Evolutionary conservation across 1,140 invertebrate species (phyloP).

Genomic region (Anoplolepis gracilipes): DNA sequence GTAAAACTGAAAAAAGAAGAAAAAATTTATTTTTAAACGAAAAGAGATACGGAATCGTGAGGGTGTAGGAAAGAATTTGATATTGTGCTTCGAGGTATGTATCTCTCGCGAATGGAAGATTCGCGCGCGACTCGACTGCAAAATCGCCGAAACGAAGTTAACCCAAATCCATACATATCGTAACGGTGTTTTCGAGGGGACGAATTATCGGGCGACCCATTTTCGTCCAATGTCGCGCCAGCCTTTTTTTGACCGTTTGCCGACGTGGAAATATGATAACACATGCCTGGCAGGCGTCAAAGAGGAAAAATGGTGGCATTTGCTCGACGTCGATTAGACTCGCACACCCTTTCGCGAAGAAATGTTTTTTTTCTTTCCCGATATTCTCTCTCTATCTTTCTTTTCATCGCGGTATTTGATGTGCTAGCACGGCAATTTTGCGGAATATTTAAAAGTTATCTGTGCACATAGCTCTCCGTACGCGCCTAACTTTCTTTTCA

Average conservation of each 20-base stretch:
- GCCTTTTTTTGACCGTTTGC: constrained; percentile 34
- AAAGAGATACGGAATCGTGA: not conserved
- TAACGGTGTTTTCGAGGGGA: constrained; percentile 52
- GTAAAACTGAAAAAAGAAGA: not conserved
- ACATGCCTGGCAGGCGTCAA: constrained; percentile 21
- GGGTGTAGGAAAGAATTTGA: not conserved
- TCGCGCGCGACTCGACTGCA: not conserved
- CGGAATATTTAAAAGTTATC: constrained; percentile 49
- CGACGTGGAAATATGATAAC: constrained; percentile 59
- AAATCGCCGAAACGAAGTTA: constrained; percentile 42
- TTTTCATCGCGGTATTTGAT: not conserved
- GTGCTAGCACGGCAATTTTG: not conserved
- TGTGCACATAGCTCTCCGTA: not conserved
- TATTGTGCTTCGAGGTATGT: not conserved
- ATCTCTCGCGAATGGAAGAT: not conserved
- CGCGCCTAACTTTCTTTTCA: constrained; percentile 34
- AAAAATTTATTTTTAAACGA: not conserved
- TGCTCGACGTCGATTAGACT: constrained; percentile 45
- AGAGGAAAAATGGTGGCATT: constrained; percentile 45
- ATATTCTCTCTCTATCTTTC: not conserved
- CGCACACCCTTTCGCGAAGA: not conserved
- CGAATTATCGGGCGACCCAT: constrained; percentile 58
- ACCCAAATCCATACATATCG: constrained; percentile 59
- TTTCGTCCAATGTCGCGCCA: constrained; percentile 45
- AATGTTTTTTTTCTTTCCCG: not conserved